A percentile compares a stretch with the other conserved stretches of the same genome.
Evolutionary conservation across 2,888 invertebrate species (phyloP).

Genomic region (Alloscopus bannaensis): DNA sequence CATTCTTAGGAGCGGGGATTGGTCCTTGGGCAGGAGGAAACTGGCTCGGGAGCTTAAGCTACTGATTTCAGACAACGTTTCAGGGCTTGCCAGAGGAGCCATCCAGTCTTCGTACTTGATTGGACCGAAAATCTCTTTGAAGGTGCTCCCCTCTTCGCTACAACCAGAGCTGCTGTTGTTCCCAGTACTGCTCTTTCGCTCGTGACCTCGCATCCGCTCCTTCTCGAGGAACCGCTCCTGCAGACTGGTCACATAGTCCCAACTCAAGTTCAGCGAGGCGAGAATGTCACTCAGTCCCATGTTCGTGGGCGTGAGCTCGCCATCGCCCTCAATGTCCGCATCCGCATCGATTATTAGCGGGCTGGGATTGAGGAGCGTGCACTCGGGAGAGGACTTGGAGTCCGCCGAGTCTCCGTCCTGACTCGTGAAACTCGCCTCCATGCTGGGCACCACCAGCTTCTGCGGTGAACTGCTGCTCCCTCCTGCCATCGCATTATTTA

Average conservation of each 20-base stretch:
- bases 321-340: conserved; percentile 66
- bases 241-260: conserved; percentile 71
- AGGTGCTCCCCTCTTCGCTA: conserved; percentile 72
- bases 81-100: conserved; percentile 89
- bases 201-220: conserved; percentile 63
- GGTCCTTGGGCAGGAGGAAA: conserved; percentile 74
- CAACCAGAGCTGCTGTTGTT: conserved; percentile 74
- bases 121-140: conserved; percentile 74
- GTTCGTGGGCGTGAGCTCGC: conserved; percentile 70
- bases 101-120: conserved; percentile 81
- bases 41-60: conserved; percentile 84
- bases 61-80: conserved; percentile 88
- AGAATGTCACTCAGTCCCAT: conserved; percentile 64
- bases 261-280: conserved; percentile 71
- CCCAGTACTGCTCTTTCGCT: conserved; percentile 65
- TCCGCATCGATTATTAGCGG: conserved; percentile 72
- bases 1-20: conserved; percentile 68
- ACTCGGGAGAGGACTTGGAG: conserved; percentile 65
- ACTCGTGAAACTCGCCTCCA: conserved; percentile 85
- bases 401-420: conserved; percentile 34
- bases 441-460: conserved; percentile 76
- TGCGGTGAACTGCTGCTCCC: conserved; percentile 25
- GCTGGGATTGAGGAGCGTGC: conserved; percentile 71
- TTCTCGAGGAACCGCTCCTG: conserved; percentile 70
- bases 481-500: neutral